Evolutionary conservation across 2,888 invertebrate genomes (phyloP).

Genomic region (Galerucella calmariensis): DNA sequence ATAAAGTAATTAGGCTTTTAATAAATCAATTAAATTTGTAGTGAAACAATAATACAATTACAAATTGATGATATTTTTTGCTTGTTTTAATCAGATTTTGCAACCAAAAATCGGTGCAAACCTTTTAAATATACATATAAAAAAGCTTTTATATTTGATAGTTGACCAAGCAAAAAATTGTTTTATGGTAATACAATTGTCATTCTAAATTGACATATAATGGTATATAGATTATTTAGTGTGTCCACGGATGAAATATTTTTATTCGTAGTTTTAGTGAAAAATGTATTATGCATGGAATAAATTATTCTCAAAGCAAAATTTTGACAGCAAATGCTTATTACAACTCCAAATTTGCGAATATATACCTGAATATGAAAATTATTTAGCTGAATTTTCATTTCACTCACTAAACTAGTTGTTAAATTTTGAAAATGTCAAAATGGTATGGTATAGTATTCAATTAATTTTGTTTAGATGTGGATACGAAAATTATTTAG

Average conservation of each 20-base stretch:
- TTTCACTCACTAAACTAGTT: neutral
- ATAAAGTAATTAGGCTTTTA: too few relatives aligned
- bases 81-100: neutral
- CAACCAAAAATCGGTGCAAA: neutral
- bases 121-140: neutral
- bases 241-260: too few relatives aligned
- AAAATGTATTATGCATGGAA: neutral
- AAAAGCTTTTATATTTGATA: neutral
- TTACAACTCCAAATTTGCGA: neutral
- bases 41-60: neutral
- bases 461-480: too few relatives aligned
- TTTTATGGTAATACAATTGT: too few relatives aligned
- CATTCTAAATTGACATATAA: too few relatives aligned
- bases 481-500: too few relatives aligned
- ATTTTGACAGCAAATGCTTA: slow-evolving; percentile 3
- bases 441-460: too few relatives aligned
- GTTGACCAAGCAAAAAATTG: too few relatives aligned
- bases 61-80: neutral
- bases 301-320: neutral
- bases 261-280: too few relatives aligned
- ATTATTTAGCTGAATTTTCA: neutral
- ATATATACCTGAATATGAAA: neutral
- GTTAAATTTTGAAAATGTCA: too few relatives aligned
- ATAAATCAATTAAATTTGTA: neutral
- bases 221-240: too few relatives aligned